phyloP scores from a whole-genome alignment of 2,888 invertebrate species.

The Heliconius erato region DNA sequence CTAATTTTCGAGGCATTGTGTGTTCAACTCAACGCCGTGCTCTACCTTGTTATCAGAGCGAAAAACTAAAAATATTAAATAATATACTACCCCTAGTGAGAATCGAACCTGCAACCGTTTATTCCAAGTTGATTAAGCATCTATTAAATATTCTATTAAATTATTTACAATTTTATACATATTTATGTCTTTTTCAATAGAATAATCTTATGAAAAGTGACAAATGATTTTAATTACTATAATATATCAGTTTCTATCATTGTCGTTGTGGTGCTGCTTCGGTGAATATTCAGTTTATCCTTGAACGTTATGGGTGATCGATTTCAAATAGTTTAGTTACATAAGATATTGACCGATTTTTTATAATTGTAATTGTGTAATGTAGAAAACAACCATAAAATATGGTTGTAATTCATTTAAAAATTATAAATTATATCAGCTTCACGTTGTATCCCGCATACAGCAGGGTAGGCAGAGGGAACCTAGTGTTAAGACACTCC shows the following conservation, averaged over 20 bases:
- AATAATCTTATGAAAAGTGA: neutral
- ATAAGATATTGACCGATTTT: constrained; percentile 19
- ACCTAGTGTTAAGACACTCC: no score
- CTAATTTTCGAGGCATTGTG: no score
- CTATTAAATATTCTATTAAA: neutral
- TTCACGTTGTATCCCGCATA: no score
- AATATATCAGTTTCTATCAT: constrained; percentile 17
- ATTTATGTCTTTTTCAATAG: neutral
- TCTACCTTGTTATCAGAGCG: no score
- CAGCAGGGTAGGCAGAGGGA: no score
- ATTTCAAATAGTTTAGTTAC: constrained; percentile 6
- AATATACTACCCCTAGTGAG: no score
- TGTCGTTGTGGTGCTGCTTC: constrained; percentile 25
- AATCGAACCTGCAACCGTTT: no score
- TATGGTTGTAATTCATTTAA: neutral
- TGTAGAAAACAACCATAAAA: neutral
- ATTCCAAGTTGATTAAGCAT: neutral
- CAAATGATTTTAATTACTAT: neutral
- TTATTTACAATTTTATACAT: neutral
- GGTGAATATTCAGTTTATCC: constrained; percentile 27
- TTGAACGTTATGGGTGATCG: constrained; percentile 22
- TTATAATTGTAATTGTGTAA: neutral
- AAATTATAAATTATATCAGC: neutral
- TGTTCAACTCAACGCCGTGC: no score
- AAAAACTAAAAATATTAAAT: no score